Evolutionary conservation across 1,140 invertebrate genomes (phyloP), one percentile per base, ranked within the genome.

Genomic region (Tetragonula clypearis): DNA sequence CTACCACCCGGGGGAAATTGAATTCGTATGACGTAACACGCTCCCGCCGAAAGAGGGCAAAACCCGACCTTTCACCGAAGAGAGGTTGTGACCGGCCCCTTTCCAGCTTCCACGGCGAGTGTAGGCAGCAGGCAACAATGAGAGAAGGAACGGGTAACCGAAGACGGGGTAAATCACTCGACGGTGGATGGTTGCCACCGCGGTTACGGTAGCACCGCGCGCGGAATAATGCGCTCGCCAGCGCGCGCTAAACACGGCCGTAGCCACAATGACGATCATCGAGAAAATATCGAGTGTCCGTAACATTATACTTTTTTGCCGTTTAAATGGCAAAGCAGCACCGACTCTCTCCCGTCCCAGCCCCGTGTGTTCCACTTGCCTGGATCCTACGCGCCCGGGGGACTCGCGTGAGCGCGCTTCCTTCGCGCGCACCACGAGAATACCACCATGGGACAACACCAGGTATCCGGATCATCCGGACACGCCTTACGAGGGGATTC

Each of bases 261-360:
- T 23, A 41, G 79, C 88, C 86, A 93, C 94, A 94, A 94, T 94
- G 92, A 93, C 85, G 91, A 94, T 94, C 93, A 93, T 93, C 90
- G 92, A 90, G 90, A 93, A 94, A 94, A 94, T 95, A 95, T 95
- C 94, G 90, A 92, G 91, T 94, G 91, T 94, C 93, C 87, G 94
- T 94, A 94, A 94, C 93, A 91, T 86, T 94, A 95, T 93, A 94
- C 93, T 94, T 94, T 93, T 65, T 79, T 83, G 89, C 81, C 90
- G 88, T 92, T 93, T 94, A 94, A 94, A 94, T 93, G 91, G 90
- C 91, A 87, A 35, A 35, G 88, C 82, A 56, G 26, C 30, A 56
- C 56, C 74, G 78, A 71, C 62, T 66, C 71, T 11, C 2, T 11
- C 2, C 41, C 17, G 35, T 58, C 35, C 65, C 41, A 30, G 30